phyloP scores from a whole-genome alignment of 2,888 invertebrate species.

The Cryptocephalus primarius region DNA sequence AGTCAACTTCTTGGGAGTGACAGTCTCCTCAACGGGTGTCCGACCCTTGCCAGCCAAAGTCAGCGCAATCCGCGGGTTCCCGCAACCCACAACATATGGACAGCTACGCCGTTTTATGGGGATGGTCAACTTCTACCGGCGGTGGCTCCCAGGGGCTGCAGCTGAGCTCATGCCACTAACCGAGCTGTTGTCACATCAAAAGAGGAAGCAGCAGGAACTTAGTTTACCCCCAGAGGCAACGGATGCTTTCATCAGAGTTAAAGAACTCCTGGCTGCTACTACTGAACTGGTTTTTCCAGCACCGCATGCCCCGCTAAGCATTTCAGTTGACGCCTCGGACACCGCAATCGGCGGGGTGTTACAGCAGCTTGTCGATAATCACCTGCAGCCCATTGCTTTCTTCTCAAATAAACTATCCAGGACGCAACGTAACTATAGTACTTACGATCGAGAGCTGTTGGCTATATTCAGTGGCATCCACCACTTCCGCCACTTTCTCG shows the following conservation, averaged over 20 bases:
- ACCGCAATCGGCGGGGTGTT: constrained; percentile 27
- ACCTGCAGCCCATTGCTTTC: constrained; percentile 28
- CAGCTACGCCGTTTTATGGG: constrained; percentile 10
- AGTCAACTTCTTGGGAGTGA: neutral
- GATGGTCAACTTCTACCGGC: constrained; percentile 11
- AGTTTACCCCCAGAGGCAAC: neutral
- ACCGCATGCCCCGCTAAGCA: neutral
- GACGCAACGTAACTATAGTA: constrained; percentile 23
- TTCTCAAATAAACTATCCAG: constrained; percentile 27
- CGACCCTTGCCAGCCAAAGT: neutral
- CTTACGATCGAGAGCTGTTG: constrained; percentile 21
- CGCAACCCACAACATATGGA: neutral
- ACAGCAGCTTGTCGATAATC: constrained; percentile 21
- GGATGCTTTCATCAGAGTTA: neutral
- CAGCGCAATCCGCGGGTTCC: neutral
- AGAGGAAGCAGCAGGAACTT: neutral
- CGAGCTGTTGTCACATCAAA: neutral
- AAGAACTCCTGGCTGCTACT: neutral
- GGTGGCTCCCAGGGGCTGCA: constrained; percentile 8
- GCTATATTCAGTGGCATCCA: constrained; percentile 3
- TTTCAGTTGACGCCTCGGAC: neutral
- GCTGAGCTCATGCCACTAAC: constrained; percentile 2
- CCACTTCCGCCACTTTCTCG: constrained; percentile 1
- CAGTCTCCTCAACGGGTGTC: constrained; percentile 1
- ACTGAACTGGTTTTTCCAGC: neutral